Evolutionary conservation across 2,113 vertebrate species (phyloP), one percentile per base, ranked within the genome.

Genomic region (Sorex araneus): DNA sequence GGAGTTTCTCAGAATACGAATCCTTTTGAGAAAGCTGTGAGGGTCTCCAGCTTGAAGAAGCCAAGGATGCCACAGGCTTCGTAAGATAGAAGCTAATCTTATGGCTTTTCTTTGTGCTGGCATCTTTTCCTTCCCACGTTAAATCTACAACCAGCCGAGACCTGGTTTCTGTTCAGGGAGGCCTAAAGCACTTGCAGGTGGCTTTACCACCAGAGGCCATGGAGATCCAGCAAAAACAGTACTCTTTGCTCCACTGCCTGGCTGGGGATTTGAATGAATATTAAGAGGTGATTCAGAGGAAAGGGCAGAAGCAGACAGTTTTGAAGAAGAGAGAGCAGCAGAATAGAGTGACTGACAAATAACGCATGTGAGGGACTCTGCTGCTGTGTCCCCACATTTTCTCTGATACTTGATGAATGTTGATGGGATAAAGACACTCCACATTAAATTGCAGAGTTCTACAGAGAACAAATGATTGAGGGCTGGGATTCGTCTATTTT

Each of bases 251-350:
- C 21, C n/a, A 50, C 28, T 21, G 1, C 28, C 8, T 28, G 34
- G 11, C n/a, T 77, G 16, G 67, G 54, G 15, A 47, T 75, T 84
- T 90, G 45, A 30, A 54, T 70, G 83, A 92, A 93, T 67, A 71
- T 15, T 30, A 69, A 74, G 43, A 83, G 23, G 87, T 78, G 76
- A 75, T 16, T 89, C 54, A 74, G 67, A 94, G 84, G 82, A 19
- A 77, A 16, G 19, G 50, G 23, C 0, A 19, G 79, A 93, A 92
- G 34, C 36, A 69, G 30, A 71, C 6, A 80, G 23, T 88, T 89
- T 25, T 12, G 34, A 63, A 93, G 25, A 9, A 16, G 15, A 19
- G 28, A 74, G 28, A 21, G 10, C 3, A 10, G 23, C 36, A 60
- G 13, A 7, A 19, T 45, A 40, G 45, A 40, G 36, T 43, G 19